Evolutionary conservation across 2,113 vertebrate genomes (phyloP).

Genomic region (Festucalex cinctus): DNA sequence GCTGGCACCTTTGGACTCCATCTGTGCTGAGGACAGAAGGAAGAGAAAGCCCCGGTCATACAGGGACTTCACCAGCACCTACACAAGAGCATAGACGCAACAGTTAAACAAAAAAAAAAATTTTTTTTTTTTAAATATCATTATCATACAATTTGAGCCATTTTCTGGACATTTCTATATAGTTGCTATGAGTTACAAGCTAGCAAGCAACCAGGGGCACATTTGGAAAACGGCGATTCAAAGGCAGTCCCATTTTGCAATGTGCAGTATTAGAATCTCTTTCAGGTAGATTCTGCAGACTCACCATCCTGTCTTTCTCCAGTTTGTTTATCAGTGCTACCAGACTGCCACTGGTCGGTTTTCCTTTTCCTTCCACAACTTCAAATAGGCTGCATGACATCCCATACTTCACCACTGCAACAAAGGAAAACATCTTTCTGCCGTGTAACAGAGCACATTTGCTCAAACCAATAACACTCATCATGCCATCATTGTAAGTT

Average conservation of each 20-base stretch:
- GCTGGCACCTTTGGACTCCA: constrained; percentile 82
- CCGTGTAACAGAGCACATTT: background rate
- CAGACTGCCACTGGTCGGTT: constrained; percentile 81
- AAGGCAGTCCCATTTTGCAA: background rate
- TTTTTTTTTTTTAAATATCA: too few species aligned
- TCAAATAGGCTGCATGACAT: constrained; percentile 91
- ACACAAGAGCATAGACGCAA: constrained; percentile 19
- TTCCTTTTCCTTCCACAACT: constrained; percentile 83
- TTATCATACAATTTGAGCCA: too few species aligned
- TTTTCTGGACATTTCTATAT: too few species aligned
- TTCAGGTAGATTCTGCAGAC: constrained; percentile 18
- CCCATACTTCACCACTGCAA: constrained; percentile 81
- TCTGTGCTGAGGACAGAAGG: constrained; percentile 86
- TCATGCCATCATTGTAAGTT: background rate
- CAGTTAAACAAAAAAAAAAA: constrained; percentile 6
- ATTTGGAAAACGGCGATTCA: background rate
- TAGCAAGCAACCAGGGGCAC: too few species aligned
- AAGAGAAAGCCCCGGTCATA: constrained; percentile 88
- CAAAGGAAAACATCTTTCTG: constrained; percentile 2
- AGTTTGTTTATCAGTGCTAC: constrained; percentile 85
- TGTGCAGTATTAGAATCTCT: background rate
- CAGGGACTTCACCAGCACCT: constrained; percentile 93
- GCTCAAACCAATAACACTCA: background rate
- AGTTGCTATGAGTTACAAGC: too few species aligned
- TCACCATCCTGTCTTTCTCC: constrained; percentile 91